Evolutionary conservation across 2,113 vertebrate species (phyloP), one percentile per base, ranked within the genome.

Genomic region (Scophthalmus maximus): DNA sequence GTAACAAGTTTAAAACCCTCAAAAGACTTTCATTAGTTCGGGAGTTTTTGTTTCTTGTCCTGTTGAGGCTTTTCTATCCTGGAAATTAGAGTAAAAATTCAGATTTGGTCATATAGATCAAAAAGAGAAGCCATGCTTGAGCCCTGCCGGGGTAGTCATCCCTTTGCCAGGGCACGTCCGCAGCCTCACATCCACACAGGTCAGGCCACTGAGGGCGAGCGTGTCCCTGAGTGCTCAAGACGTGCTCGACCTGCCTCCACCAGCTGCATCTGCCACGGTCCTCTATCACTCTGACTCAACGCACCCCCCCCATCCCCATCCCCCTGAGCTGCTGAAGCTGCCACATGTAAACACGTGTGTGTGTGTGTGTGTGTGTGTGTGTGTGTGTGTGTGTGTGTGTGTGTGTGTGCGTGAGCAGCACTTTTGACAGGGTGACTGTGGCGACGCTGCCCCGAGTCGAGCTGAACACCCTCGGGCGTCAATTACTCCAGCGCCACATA

Each of bases 341-440:
- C 80, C 89, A 83, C 73, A 79, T 73, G 83, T 73, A 62, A n/a
- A n/a, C n/a, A n/a, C n/a, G n/a, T 68, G 72, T 69, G 46, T 38
- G 71, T 8, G 64, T 81, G 71, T 67, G 81, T 36, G 20, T 55
- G 76, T 68, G 72, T 69, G 46, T 38, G 71, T 8, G 64, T 81
- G 71, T 67, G 81, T 36, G 20, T 55, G 76, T 68, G 72, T 69
- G 46, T 38, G 71, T 8, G 64, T 81, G 71, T 68, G 72, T 69
- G 46, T 38, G 71, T 8, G 64, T 81, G 71, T 67, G 81, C 40
- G 20, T 55, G 76, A 76, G 71, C 81, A 73, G 81, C 76, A 47
- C 79, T 78, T 88, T 72, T 89, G 91, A 92, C 90, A 88, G 42
- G 85, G 79, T 46, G 83, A 90, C 84, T 82, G 83, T 68, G 61